A percentile compares a stretch with the other conserved stretches of the same genome.
phyloP scores from a whole-genome alignment of 2,888 invertebrate genomes.

The Adineta ricciae region DNA sequence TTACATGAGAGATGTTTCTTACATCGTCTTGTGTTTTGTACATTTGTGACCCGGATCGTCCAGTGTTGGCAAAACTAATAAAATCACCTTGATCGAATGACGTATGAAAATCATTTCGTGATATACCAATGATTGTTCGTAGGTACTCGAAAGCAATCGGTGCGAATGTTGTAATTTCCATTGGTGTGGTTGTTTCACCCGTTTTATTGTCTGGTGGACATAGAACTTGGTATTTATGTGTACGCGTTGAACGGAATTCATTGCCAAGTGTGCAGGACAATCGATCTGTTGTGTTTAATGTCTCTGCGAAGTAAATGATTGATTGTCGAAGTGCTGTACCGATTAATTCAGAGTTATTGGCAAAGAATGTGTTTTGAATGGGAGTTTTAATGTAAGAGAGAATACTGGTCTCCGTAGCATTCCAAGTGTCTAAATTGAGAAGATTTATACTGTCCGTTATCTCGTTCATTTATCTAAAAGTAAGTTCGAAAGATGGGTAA shows the following conservation, averaged over 20 bases:
- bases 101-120: neutral
- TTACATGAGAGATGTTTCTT: neutral
- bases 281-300: neutral
- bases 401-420: neutral
- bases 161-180: constrained; percentile 6
- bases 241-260: constrained; percentile 1
- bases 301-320: constrained; percentile 1
- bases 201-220: neutral
- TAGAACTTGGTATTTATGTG: neutral
- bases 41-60: constrained; percentile 6
- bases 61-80: neutral
- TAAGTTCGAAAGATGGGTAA: neutral
- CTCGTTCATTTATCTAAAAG: neutral
- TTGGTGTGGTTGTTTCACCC: neutral
- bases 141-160: neutral
- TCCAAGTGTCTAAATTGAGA: neutral
- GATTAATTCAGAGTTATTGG: neutral
- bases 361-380: neutral
- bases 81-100: neutral
- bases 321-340: constrained; percentile 8
- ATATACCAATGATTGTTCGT: neutral
- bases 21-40: constrained; percentile 19
- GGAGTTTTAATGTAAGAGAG: neutral
- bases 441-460: neutral
- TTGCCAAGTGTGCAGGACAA: neutral